Conservation (phyloP, 2,797 vertebrate genomes). For the Myotis pilosus region DNA sequence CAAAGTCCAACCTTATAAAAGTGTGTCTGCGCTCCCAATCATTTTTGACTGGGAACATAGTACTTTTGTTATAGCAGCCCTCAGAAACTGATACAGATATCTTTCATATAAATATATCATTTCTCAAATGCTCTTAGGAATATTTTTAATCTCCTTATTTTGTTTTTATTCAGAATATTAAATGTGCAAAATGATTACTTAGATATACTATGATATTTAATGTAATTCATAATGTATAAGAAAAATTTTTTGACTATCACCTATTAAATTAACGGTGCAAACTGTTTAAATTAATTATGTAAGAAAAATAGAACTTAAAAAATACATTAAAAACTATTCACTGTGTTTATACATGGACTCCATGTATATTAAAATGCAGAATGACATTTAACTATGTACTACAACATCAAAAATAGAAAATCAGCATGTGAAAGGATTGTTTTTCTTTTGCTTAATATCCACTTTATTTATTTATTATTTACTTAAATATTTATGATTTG, state of each 20-base stretch:
- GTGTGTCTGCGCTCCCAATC: too few species aligned
- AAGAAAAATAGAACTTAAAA: constrained; percentile 38
- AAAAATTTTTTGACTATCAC: neutral
- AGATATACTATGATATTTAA: neutral
- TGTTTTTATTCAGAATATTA: constrained; percentile 33
- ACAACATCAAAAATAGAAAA: constrained; percentile 15
- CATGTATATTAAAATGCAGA: neutral
- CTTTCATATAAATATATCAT: neutral
- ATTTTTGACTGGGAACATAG: neutral
- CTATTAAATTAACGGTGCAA: constrained; percentile 12
- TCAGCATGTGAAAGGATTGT: neutral
- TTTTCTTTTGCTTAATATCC: constrained; percentile 43
- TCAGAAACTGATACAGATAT: neutral
- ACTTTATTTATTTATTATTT: neutral
- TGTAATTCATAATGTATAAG: neutral
- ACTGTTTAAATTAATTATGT: constrained; percentile 44
- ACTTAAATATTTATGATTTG: constrained; percentile 13
- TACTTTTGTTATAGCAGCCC: neutral
- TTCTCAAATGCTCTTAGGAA: neutral
- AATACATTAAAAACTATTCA: neutral
- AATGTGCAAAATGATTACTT: constrained; percentile 7
- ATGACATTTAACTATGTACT: neutral
- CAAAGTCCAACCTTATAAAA: neutral
- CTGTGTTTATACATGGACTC: neutral
- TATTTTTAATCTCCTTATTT: constrained; percentile 36